Base-by-base conservation (phyloP, 2,113 vertebrate species). In the Sturnira hondurensis region DNA sequence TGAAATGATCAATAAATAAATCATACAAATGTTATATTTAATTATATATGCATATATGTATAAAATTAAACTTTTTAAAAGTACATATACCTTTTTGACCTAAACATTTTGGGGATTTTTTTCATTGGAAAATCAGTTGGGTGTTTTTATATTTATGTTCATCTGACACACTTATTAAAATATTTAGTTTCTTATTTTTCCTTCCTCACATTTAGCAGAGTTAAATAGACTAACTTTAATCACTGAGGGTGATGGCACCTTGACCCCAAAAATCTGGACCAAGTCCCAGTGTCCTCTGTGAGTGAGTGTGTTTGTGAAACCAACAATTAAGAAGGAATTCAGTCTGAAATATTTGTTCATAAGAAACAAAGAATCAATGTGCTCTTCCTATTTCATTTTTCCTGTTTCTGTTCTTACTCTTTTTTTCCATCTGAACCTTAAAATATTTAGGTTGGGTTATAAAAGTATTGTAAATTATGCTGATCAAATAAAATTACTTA, bases 401-500 rank as follows among this genome's bases (percentile, higher is more conserved):
- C 24, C 1, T 17, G 0, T 54, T 14, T 16, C 63, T 50, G 7
- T 50, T 17, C 26, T 45, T n/a, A 38, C 45, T 89, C 67, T 52
- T 68, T n/a, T 15, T 15, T 82, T 52, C 24, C 36, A 38, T 70
- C 7, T 63, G 17, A 70, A 54, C 10, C 54, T 76, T 54, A 58
- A 91, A 91, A 68, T 36, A 86, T 41, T 36, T 50, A 67, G 14
- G 6, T 31, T 43, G 3, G 28, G 12, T n/a, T 68, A 31, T 12
- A 43, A 82, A 76, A 15, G 1, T 13, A 31, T 50, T 50, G 10
- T 8, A 26, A 68, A 70, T 61, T 68, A 65, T 36, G 74, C 31
- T 80, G 31, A 89, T 78, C 43, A 85, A 52, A 22, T 82, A 67
- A 45, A 61, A 71, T 73, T 88, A 83, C 33, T 38, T 82, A 54